Evolutionary conservation across 64 coral and sea anemone species (phyloP).

Genomic region (Cladopsammia gracilis): DNA sequence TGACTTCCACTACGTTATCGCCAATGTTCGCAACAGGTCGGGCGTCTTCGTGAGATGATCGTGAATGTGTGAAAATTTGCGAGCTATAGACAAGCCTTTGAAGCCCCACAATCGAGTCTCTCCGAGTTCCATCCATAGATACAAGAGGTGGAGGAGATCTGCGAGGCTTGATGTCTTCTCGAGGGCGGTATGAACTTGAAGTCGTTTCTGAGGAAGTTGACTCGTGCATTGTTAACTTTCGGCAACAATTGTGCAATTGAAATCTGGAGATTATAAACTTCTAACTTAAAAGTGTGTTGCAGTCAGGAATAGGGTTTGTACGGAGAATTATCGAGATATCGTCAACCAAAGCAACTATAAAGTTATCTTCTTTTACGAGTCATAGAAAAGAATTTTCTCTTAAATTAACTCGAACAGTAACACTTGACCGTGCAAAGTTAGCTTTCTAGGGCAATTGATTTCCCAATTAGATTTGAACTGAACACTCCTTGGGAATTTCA

Average conservation of each 20-base stretch:
- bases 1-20: slow-evolving; percentile 41
- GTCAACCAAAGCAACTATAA: not conserved
- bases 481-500: slow-evolving; percentile 37
- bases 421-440: not conserved
- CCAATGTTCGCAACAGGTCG: slow-evolving; percentile 21
- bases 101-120: slow-evolving; percentile 84
- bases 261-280: not conserved
- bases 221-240: not conserved
- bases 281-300: not conserved
- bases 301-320: too few species aligned
- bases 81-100: slow-evolving; percentile 91
- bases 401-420: not conserved
- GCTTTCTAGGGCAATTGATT: slow-evolving; percentile 18
- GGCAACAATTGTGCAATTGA: not conserved
- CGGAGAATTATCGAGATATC: too few species aligned
- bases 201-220: not conserved
- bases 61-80: slow-evolving; percentile 78
- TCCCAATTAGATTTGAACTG: slow-evolving; percentile 37
- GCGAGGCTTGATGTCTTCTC: slow-evolving; percentile 73
- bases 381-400: not conserved
- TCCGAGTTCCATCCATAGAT: slow-evolving; percentile 63
- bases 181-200: not conserved
- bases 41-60: slow-evolving; percentile 26
- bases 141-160: slow-evolving; percentile 87
- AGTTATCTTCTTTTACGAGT: not conserved